Percentiles rank a stretch among this genome's conserved stretches.
These are phyloP conservation scores for Eulemur rufifrons DNA, from an alignment of 2,113 vertebrate genomes.

Conservation along the genomic window DNA sequence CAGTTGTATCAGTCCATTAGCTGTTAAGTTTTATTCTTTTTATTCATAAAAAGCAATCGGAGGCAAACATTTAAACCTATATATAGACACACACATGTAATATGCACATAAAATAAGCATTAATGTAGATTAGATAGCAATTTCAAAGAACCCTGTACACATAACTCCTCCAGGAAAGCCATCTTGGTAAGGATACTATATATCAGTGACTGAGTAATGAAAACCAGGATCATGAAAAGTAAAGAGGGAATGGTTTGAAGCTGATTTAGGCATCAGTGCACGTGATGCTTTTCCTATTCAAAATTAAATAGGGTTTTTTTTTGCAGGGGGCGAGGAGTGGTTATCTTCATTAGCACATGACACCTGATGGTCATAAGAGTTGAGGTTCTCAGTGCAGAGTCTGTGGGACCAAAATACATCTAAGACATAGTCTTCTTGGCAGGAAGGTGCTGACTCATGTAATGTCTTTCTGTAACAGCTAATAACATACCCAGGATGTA, in stretches of 20 bases:
- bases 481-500: not conserved
- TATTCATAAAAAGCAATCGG: slow-evolving; percentile 42
- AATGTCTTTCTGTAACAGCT: not conserved
- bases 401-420: not conserved
- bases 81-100: not conserved
- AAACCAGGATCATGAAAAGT: not conserved
- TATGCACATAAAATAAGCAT: not conserved
- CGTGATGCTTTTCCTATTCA: not conserved
- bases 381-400: not conserved
- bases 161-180: slow-evolving; percentile 45
- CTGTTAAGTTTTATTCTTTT: slow-evolving; percentile 42
- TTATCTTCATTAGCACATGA: not conserved
- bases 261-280: not conserved
- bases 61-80: not conserved
- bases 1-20: not conserved
- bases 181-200: not conserved
- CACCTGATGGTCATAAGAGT: not conserved
- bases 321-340: not conserved
- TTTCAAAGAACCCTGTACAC: slow-evolving; percentile 26
- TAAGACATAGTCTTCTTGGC: not conserved
- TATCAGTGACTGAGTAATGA: not conserved
- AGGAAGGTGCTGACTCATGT: not conserved
- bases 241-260: not conserved
- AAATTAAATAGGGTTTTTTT: not conserved
- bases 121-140: slow-evolving; percentile 24